Conservation (phyloP, 1,140 invertebrate species). For the Drosophila pruinosa region DNA sequence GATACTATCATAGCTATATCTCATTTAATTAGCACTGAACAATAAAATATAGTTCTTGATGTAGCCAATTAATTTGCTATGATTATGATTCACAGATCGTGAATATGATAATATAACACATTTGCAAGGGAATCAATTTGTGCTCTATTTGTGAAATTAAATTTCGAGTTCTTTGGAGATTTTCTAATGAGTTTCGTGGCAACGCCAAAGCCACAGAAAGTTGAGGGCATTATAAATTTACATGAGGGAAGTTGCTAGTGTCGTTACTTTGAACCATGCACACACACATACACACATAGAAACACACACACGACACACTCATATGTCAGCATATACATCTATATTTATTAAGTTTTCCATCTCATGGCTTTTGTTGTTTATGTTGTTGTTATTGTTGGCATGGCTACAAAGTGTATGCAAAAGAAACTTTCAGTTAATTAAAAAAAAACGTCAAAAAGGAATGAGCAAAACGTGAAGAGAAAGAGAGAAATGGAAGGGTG, state of each 20-base stretch:
- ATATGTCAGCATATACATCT: conserved; percentile 12
- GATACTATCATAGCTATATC: not conserved
- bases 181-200: conserved; percentile 39
- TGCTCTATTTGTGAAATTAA: conserved; percentile 2
- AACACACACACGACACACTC: not conserved
- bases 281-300: conserved; percentile 10
- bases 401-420: conserved; percentile 32
- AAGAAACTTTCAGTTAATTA: conserved; percentile 76
- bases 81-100: conserved; percentile 3
- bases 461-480: not conserved
- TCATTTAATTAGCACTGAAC: conserved; percentile 1
- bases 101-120: not conserved
- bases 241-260: conserved; percentile 17
- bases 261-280: conserved; percentile 23
- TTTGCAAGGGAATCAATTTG: not conserved
- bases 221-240: conserved; percentile 56
- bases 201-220: conserved; percentile 57
- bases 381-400: conserved; percentile 10
- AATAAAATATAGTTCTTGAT: not conserved
- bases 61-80: not conserved
- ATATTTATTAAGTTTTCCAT: conserved; percentile 35
- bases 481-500: not conserved
- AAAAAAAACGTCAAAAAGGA: conserved; percentile 42
- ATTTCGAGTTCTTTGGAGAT: conserved; percentile 19
- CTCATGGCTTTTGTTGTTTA: conserved; percentile 27